These are phyloP conservation scores for Hyphantria cunea DNA, from an alignment of 1,140 invertebrate species.

Conservation along the genomic window DNA sequence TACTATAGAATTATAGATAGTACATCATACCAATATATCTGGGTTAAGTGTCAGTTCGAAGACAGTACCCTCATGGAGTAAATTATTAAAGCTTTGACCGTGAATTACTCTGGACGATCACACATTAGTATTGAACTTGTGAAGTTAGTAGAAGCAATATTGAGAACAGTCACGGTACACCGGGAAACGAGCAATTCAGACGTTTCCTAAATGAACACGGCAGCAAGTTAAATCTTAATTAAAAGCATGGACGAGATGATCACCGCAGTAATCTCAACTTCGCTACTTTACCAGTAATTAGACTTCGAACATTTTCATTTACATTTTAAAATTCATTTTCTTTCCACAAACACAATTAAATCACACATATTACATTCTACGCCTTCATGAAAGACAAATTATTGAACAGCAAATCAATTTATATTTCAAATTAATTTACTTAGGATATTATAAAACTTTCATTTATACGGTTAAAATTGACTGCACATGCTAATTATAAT, in stretches of 20 bases:
- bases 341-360: slow-evolving; percentile 42
- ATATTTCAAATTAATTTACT: slow-evolving; percentile 1
- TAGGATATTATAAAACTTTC: slow-evolving; percentile 48
- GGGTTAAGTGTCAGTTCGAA: slow-evolving; percentile 33
- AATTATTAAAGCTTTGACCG: slow-evolving; percentile 29
- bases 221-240: slow-evolving; percentile 73
- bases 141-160: slow-evolving; percentile 57
- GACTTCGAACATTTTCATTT: slow-evolving; percentile 37
- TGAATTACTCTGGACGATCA: slow-evolving; percentile 28
- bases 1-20: slow-evolving; percentile 42
- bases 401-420: too few relatives aligned
- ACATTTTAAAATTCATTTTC: slow-evolving; percentile 49
- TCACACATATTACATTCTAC: slow-evolving; percentile 34
- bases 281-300: slow-evolving; percentile 53
- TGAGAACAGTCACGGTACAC: slow-evolving; percentile 63
- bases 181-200: slow-evolving; percentile 53
- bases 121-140: slow-evolving; percentile 48
- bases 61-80: slow-evolving; percentile 25
- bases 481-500: slow-evolving; percentile 58
- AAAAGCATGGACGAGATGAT: slow-evolving; percentile 63
- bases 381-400: too few relatives aligned
- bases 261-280: slow-evolving; percentile 41
- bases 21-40: slow-evolving; percentile 40
- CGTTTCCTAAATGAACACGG: slow-evolving; percentile 56
- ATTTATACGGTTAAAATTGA: slow-evolving; percentile 39